phyloP scores from a whole-genome alignment of 2,888 invertebrate genomes.

The Argyresthia goedartella region DNA sequence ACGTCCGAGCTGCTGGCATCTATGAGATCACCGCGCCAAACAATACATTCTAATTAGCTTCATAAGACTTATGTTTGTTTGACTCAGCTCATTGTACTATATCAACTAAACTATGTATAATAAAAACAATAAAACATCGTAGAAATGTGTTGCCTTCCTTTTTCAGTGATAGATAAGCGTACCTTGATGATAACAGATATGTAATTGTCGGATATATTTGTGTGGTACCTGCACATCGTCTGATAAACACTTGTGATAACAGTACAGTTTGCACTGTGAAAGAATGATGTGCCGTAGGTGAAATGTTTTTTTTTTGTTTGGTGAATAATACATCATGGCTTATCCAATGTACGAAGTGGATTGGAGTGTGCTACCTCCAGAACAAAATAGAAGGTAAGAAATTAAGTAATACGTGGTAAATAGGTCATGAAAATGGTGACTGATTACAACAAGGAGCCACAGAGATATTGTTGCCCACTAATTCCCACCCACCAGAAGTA shows the following conservation, averaged over 20 bases:
- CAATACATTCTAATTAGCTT: conserved; percentile 64
- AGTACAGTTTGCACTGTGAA: conserved; percentile 55
- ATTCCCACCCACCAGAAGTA: too few species aligned
- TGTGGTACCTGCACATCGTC: conserved; percentile 44
- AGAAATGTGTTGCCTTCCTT: conserved; percentile 63
- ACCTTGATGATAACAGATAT: conserved; percentile 65
- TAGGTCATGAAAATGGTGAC: not conserved
- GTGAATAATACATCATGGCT: conserved; percentile 43
- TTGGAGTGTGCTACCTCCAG: conserved; percentile 88
- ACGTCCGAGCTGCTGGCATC: conserved; percentile 15
- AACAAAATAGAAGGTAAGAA: conserved; percentile 85
- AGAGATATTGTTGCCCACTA: too few species aligned
- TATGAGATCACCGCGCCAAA: conserved; percentile 7
- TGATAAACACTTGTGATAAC: conserved; percentile 65
- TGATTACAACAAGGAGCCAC: not conserved
- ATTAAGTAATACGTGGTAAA: not conserved
- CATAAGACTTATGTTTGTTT: conserved; percentile 55
- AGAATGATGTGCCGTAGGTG: conserved; percentile 48
- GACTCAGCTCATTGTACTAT: conserved; percentile 59
- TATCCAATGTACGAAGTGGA: conserved; percentile 81
- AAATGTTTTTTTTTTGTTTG: conserved; percentile 40
- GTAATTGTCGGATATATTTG: conserved; percentile 57
- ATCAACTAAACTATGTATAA: not conserved
- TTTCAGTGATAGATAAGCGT: conserved; percentile 67
- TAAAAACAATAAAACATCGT: conserved; percentile 52